phyloP scores from a whole-genome alignment of 2,113 vertebrate genomes.

The Redunca redunca region DNA sequence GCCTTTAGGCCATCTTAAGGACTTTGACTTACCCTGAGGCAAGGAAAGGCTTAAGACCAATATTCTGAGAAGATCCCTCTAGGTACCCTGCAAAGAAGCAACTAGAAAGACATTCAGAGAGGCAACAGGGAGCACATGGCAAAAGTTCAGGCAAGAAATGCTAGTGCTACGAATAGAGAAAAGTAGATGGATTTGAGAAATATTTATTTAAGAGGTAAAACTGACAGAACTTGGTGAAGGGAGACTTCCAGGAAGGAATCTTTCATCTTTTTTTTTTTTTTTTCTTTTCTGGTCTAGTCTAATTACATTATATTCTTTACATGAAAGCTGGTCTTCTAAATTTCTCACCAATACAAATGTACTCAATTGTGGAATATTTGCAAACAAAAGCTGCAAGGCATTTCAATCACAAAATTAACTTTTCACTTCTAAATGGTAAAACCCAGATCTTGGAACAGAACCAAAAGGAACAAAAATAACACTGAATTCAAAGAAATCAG shows the following conservation, averaged over 20 bases:
- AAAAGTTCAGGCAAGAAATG: neutral
- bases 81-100: neutral
- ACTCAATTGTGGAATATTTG: neutral
- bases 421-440: slow-evolving; percentile 33
- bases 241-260: neutral
- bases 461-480: neutral
- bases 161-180: neutral
- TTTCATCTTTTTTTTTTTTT: neutral
- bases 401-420: slow-evolving; percentile 11
- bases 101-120: neutral
- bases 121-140: neutral
- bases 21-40: neutral
- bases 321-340: neutral
- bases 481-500: slow-evolving; percentile 23
- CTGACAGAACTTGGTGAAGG: neutral
- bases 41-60: neutral
- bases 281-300: neutral
- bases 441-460: slow-evolving; percentile 11
- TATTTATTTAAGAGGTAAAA: neutral
- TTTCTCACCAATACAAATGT: neutral
- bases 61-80: neutral
- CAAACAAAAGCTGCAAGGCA: neutral
- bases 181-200: neutral
- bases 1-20: neutral
- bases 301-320: neutral